These are phyloP conservation scores for Thymelicus acteon DNA, from an alignment of 2,888 invertebrate genomes.

Conservation along the genomic window DNA sequence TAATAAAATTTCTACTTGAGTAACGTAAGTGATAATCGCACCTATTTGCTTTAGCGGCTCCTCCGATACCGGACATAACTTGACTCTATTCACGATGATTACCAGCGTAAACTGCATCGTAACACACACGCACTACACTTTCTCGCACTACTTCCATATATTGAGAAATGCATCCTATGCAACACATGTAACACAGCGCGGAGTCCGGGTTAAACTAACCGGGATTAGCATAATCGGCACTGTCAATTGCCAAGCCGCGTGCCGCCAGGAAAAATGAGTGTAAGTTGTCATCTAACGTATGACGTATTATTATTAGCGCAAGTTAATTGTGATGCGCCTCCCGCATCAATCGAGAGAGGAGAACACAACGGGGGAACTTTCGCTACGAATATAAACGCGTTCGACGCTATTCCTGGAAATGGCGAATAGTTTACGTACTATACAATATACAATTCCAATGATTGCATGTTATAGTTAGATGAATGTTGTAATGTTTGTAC, in stretches of 20 bases:
- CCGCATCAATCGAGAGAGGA: conserved; percentile 78
- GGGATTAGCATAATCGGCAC: conserved; percentile 75
- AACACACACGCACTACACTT: conserved; percentile 52
- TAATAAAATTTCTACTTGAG: conserved; percentile 8
- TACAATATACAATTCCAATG: conserved; percentile 20
- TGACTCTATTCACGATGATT: conserved; percentile 79
- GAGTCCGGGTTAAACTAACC: conserved; percentile 75
- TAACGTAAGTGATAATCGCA: conserved; percentile 44
- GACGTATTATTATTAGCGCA: conserved; percentile 72
- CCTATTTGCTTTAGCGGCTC: conserved; percentile 73
- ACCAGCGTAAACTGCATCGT: conserved; percentile 82
- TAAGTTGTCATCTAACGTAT: conserved; percentile 60
- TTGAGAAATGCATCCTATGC: conserved; percentile 74
- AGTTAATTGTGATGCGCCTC: conserved; percentile 81
- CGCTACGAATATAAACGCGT: conserved; percentile 77
- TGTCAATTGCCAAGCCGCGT: conserved; percentile 70
- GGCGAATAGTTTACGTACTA: conserved; percentile 50
- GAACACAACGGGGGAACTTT: conserved; percentile 76
- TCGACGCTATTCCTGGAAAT: conserved; percentile 75
- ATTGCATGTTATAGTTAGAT: background rate
- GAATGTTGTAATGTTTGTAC: conserved; percentile 9
- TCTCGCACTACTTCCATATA: conserved; percentile 66
- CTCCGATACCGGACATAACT: conserved; percentile 73
- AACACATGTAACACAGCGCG: conserved; percentile 66
- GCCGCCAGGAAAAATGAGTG: conserved; percentile 70